Base-by-base conservation (phyloP, 2,888 invertebrate species). In the Tipula lateralis region DNA sequence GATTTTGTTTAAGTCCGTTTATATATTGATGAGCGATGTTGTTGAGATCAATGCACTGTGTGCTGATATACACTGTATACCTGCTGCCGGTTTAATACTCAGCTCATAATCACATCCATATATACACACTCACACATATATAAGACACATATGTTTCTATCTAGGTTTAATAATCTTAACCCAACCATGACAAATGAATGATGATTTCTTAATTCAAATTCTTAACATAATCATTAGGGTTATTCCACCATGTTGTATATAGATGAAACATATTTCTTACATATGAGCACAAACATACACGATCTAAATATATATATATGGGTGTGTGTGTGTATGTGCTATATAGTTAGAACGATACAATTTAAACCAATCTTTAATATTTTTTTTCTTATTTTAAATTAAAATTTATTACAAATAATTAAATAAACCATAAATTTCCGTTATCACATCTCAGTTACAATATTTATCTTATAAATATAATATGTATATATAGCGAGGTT, bases 371-470 rank as follows among this genome's bases (percentile, higher is more conserved):
- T 66, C 24, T 66, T 19, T 66, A 66, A 66, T 50, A 39, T 44
- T 7, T 66, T n/a, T n/a, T 66, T 66, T 66, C 24, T 66, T 19
- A 9, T 66, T 66, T 66, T 66, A 66, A 66, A 66, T 66, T 66
- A 66, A 66, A 66, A 66, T 66, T 66, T 66, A 66, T 66, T 66
- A 66, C 66, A 66, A 66, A 66, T 66, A 66, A 66, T 66, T 66
- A 66, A 44, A 44, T 44, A 44, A 44, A 44, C 44, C 44, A 44
- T 44, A 44, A 44, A 66, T 66, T 66, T 66, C 66, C 66, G 66
- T 66, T 66, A 66, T 66, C 66, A 66, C 66, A 66, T 66, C 66
- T 66, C 24, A 66, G 24, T 66, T 24, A 66, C 44, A 44, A 44
- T n/a, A 44, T 44, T 44, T 44, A 16, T 44, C 44, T 44, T 44